Evolutionary conservation across 1,140 invertebrate genomes (phyloP), one percentile per base, ranked within the genome.

Genomic region (Cotesia glomerata): DNA sequence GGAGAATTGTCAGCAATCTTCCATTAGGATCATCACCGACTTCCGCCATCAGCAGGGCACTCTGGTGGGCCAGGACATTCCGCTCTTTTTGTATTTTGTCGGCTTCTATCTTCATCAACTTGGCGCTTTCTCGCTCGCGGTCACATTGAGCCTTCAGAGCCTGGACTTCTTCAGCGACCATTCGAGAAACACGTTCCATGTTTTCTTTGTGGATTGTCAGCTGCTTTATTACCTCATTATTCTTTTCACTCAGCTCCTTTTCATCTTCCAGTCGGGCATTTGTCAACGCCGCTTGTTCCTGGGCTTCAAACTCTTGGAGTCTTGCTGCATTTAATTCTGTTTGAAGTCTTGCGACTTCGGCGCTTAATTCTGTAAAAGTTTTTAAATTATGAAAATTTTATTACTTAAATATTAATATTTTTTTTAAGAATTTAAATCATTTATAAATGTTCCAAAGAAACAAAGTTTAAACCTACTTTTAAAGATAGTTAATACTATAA

Each of bases 241-340:
- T 71, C 82, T 83, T 80, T 91, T 90, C 58, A 85, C 82, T 64
- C 9, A 72, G 39, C 51, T 72, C 64, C 54, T 58, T 72, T 36
- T 72, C 71, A 11, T 72, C 71, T 16, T 93, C 91, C 14, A 93
- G 77, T 59, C 91, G 89, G 75, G 84, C 78, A 0, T 84, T 84
- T 11, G 88, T 73, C 4, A 86, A 80, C 9, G 83, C 81, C 1
- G 85, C 82, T 74, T 90, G 86, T 79, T 93, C 92, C 63, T 91
- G 91, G 0, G 92, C 91, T 77, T 93, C 92, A 73, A 93, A 93
- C 84, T 93, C 92, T 62, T 90, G 89, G 52, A 93, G 85, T 18
- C 89, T 88, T 0, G 90, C 89, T 1, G 90, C 81, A 80, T 89
- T 91, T 13, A 92, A 82, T 78, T 93, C 91, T 0, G 92, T 90